phyloP scores from a whole-genome alignment of 2,888 invertebrate genomes.

The Cosmia pyralina region DNA sequence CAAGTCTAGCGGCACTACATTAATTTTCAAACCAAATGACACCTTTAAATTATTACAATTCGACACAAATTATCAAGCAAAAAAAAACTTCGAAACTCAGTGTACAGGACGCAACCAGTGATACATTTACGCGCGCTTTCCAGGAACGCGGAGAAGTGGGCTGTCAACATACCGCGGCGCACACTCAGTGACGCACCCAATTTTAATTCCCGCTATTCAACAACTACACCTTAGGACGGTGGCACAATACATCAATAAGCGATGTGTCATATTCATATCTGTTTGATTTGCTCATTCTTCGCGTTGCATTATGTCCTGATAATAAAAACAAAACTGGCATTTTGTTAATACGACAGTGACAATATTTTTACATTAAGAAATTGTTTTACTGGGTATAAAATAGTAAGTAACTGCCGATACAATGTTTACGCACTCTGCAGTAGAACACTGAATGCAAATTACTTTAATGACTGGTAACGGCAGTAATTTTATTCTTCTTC shows the following conservation, averaged over 20 bases:
- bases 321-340: conserved; percentile 23
- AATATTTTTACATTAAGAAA: neutral
- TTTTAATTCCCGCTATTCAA: conserved; percentile 67
- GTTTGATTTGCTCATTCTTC: conserved; percentile 50
- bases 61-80: neutral
- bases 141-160: conserved; percentile 65
- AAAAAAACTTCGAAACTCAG: conserved; percentile 45
- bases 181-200: conserved; percentile 60
- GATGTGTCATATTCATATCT: conserved; percentile 52
- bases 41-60: neutral
- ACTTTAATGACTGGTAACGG: conserved; percentile 12
- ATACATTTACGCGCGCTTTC: conserved; percentile 64
- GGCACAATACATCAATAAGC: conserved; percentile 47
- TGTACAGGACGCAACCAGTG: conserved; percentile 53
- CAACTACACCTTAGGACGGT: conserved; percentile 47
- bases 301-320: conserved; percentile 18
- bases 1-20: neutral
- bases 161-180: conserved; percentile 57
- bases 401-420: conserved; percentile 1
- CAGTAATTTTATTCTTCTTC: conserved; percentile 19
- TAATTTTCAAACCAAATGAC: neutral
- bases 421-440: conserved; percentile 5
- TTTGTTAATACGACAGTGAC: neutral
- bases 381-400: conserved; percentile 3
- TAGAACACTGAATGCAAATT: conserved; percentile 17